These are phyloP conservation scores for Dione juno DNA, from an alignment of 2,888 invertebrate species.

Conservation along the genomic window DNA sequence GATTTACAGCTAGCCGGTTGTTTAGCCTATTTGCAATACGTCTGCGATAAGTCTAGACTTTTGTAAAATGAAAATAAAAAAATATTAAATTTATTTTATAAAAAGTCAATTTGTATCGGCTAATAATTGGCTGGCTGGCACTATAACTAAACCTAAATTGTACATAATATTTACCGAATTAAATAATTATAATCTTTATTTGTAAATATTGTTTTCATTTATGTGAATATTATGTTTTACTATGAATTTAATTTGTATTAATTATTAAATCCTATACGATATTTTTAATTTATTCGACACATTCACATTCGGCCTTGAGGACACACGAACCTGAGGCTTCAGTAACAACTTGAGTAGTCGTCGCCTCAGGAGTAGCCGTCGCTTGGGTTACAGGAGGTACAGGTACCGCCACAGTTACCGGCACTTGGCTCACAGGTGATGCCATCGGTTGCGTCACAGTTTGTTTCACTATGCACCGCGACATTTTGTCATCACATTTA, in stretches of 20 bases:
- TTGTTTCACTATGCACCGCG: constrained; percentile 79
- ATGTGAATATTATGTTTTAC: no score
- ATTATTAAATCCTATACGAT: neutral
- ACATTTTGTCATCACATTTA: constrained; percentile 58
- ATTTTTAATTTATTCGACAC: neutral
- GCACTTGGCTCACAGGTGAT: constrained; percentile 49
- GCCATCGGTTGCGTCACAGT: constrained; percentile 68
- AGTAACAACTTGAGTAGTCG: constrained; percentile 28
- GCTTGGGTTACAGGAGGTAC: constrained; percentile 35
- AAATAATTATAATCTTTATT: no score
- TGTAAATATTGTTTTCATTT: no score
- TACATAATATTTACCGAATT: no score
- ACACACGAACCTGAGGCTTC: constrained; percentile 40
- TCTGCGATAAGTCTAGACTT: constrained; percentile 10
- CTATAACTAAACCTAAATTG: no score
- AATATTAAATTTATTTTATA: constrained; percentile 5
- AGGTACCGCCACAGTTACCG: constrained; percentile 42
- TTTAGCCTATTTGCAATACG: constrained; percentile 15
- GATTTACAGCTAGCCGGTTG: constrained; percentile 49
- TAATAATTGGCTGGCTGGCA: neutral
- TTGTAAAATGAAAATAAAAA: constrained; percentile 2
- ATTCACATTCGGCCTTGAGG: neutral
- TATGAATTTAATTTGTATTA: neutral
- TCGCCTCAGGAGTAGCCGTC: constrained; percentile 29
- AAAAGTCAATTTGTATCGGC: neutral